Evolutionary conservation across 2,113 vertebrate genomes (phyloP), one percentile per base, ranked within the genome.

Genomic region (Pseudorhombus dupliciocellatus): DNA sequence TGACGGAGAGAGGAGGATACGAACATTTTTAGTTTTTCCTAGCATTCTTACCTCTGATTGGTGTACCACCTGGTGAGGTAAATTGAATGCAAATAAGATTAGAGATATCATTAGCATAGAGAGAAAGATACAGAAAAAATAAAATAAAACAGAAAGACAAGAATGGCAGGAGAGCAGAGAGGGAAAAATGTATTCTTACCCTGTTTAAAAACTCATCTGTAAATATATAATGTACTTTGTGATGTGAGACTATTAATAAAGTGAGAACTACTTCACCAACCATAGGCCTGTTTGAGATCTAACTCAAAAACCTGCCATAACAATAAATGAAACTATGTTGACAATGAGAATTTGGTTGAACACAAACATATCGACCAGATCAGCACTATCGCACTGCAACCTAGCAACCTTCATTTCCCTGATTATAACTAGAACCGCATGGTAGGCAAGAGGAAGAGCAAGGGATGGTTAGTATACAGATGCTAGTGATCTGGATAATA

Each of bases 31-130:
- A 42, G 92, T 92, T 94, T 90, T 92, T 93, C 91, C 93, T 91
- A 93, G 95, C 96, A 97, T 97, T 97, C 97, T 99, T 99, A 99
- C 97, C 97, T 99, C 97, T 95, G 94, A 99, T 98, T 93, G 97
- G 97, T 95, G 97, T 98, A 97, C 97, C 97, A 98, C 97, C 97
- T 99, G 96, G 96, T 93, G 95, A 98, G 96, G 96, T 98, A 96
- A 97, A 96, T 92, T 96, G 95, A 97, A 98, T 96, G 97, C 96
- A 99, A 98, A 98, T 95, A 96, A 96, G 94, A 98, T 97, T 94
- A 96, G 94, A 98, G 92, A 99, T 91, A 96, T 88, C 86, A 94
- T 98, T 98, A 97, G 95, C 96, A 93, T 90, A 94, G 4, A 55
- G 88, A 91, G 89, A 88, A 90, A 88, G 55, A 63, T 1, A 93